Evolutionary conservation across 2,888 invertebrate species (phyloP).

Genomic region (Ichneumon xanthorius): DNA sequence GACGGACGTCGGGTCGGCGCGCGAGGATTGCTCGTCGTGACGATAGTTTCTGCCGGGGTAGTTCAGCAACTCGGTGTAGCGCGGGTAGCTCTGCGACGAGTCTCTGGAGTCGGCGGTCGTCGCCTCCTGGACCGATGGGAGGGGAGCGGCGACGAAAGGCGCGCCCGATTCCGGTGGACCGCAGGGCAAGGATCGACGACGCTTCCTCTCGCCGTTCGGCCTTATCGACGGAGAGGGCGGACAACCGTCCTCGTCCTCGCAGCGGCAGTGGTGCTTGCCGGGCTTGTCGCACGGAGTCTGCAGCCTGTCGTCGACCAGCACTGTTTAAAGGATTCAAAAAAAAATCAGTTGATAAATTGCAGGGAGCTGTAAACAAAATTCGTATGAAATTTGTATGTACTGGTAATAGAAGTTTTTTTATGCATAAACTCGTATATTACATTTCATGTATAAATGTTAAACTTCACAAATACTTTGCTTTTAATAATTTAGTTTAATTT

Average conservation of each 20-base stretch:
- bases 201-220: conserved; percentile 81
- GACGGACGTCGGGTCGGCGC: conserved; percentile 15
- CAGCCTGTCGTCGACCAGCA: conserved; percentile 90
- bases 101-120: neutral
- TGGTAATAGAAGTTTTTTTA: too few relatives aligned
- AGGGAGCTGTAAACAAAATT: too few relatives aligned
- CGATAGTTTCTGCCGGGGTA: conserved; percentile 18
- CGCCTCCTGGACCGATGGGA: conserved; percentile 60
- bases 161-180: conserved; percentile 72
- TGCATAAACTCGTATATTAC: too few relatives aligned
- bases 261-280: conserved; percentile 92
- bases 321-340: conserved; percentile 59
- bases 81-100: conserved; percentile 4
- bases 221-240: conserved; percentile 81
- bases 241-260: conserved; percentile 89
- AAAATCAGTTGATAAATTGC: neutral
- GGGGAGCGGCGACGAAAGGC: conserved; percentile 18
- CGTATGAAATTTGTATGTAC: too few relatives aligned
- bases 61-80: conserved; percentile 2
- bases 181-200: conserved; percentile 82
- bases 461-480: too few relatives aligned
- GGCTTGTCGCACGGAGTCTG: conserved; percentile 90
- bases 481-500: too few relatives aligned
- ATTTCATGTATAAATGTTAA: too few relatives aligned
- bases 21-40: conserved; percentile 18